Base-by-base conservation (phyloP, 2,113 vertebrate genomes). In the Pomatorhinus ruficollis region DNA sequence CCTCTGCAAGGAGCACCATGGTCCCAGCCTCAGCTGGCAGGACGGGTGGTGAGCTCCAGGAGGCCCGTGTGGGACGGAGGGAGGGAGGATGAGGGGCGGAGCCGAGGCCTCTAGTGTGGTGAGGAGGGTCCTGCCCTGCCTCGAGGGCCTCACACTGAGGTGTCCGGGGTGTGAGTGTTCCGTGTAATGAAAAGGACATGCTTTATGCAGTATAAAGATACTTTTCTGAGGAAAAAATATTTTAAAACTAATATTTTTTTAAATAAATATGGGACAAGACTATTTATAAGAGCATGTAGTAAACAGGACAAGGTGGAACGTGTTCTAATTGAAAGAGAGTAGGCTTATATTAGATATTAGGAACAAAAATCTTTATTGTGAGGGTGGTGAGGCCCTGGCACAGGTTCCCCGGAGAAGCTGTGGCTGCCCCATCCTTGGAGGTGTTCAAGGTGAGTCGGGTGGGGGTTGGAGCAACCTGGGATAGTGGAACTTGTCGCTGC, bases 401-500 rank as follows among this genome's bases (percentile, higher is more conserved):
- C n/a, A 42, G 16, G 40, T 9, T 61, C 21, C 24, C 31, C 30
- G 47, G 47, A 54, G 54, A n/a, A 82, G 13, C 25, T 47, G 20
- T 42, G 63, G 30, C 9, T 76, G 40, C 17, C 24, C 45, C n/a
- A 18, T 49, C 40, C 24, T 25, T 69, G 25, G 24, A 47, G 12
- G 21, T 35, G 30, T 54, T 19, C 70, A 40, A 35, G 39, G 53
- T 39, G 39, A 60, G 20, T 39, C 60, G 45, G 61, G 53, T 21
- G 28, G 24, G 11, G 20, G 39, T 68, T 47, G 61, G 61, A 75
- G 10, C 25, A 44, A 10, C 22, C 8, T 57, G 18, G 18, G 2
- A 1, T 5, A 13, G 10, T 42, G 70, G n/a, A 61, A 54, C 0
- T 0, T 31, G n/a, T 39, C 45, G 7, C 33, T 68, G 30, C 14